Conservation (phyloP, 35 echinoderm and acorn worm species). For the Hemicentrotus pulcherrimus region DNA sequence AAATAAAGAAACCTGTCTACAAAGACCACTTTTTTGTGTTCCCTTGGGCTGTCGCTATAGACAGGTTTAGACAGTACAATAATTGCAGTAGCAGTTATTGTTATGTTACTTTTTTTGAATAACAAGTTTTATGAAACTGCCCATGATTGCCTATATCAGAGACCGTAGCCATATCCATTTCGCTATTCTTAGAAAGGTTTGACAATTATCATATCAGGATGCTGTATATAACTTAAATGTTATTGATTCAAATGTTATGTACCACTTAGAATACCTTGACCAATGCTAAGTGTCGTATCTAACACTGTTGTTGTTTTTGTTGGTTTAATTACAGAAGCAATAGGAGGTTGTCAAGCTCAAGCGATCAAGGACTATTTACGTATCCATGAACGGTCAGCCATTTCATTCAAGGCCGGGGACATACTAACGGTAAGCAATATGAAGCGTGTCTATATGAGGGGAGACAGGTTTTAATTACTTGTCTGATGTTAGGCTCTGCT, state of each 20-base stretch:
- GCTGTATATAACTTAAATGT: not conserved
- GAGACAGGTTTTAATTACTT: not conserved
- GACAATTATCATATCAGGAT: not conserved
- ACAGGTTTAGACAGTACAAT: too few relatives aligned
- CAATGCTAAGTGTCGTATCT: not conserved
- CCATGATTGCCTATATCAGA: not conserved
- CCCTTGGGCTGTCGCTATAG: too few relatives aligned
- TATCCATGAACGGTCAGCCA: constrained; percentile 76
- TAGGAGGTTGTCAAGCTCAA: constrained; percentile 82
- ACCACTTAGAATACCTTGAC: not conserved
- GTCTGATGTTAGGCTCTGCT: not conserved
- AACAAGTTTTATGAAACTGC: too few relatives aligned
- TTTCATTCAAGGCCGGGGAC: constrained; percentile 91
- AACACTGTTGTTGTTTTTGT: not conserved
- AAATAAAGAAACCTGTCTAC: too few relatives aligned
- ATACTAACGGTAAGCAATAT: constrained; percentile 86
- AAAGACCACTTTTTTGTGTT: too few relatives aligned
- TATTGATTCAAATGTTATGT: not conserved
- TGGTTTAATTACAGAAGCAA: constrained; percentile 73
- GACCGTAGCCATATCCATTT: too few relatives aligned
- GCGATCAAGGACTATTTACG: constrained; percentile 87
- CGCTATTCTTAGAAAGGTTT: too few relatives aligned
- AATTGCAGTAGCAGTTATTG: too few relatives aligned
- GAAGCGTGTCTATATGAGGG: not conserved
- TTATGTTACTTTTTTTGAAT: too few relatives aligned